These are phyloP conservation scores for Lepidurus couesii DNA, from an alignment of 1,140 invertebrate genomes.

Conservation along the genomic window DNA sequence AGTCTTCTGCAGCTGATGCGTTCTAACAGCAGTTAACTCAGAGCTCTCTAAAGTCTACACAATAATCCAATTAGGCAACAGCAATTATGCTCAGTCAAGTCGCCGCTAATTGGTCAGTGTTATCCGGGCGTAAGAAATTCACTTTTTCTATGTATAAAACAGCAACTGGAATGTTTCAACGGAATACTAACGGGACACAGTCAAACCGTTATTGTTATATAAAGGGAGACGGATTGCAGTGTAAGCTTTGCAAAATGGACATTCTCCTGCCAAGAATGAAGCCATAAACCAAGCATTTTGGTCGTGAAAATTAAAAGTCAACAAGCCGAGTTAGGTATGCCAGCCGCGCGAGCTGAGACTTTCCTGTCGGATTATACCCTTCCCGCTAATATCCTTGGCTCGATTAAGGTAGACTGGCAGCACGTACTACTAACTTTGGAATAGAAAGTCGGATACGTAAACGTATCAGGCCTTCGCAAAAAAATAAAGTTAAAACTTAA, in stretches of 20 bases:
- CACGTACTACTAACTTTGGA: neutral
- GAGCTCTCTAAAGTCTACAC: neutral
- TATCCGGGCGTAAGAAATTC: neutral
- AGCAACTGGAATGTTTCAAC: neutral
- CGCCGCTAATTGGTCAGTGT: neutral
- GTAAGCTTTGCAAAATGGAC: neutral
- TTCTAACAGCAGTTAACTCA: neutral
- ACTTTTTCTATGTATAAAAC: no score
- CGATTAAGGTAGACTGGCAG: neutral
- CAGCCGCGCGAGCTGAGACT: neutral
- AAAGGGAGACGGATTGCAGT: no score
- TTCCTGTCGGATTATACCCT: neutral
- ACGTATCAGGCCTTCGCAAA: neutral
- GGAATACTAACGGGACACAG: neutral
- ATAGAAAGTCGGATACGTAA: neutral
- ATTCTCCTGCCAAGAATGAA: neutral
- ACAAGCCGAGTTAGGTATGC: constrained; percentile 7
- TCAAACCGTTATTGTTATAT: neutral
- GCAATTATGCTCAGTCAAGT: neutral
- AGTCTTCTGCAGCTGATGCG: neutral
- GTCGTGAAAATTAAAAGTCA: neutral
- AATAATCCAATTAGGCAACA: neutral
- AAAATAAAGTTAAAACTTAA: neutral
- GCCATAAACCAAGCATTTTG: constrained; percentile 11
- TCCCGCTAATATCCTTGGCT: neutral